Evolutionary conservation across 1,140 invertebrate genomes (phyloP), one percentile per base, ranked within the genome.

Genomic region (Manduca sexta): DNA sequence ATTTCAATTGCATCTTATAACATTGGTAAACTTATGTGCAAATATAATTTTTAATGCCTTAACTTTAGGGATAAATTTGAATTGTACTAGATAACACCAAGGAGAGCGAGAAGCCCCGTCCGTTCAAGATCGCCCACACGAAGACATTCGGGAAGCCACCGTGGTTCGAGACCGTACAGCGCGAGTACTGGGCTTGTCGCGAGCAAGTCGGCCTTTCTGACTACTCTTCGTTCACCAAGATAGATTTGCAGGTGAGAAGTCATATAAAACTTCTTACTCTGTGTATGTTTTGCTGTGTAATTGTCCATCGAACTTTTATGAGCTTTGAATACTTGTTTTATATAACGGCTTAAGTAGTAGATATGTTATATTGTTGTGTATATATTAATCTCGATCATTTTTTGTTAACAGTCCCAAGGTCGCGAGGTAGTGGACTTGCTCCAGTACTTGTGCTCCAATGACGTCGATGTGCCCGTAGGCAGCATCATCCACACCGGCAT

Each of bases 151-250:
- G 90, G 21, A 98, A 98, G 77, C 98, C 98, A 5, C 90, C 89
- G 1, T 99, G 97, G 96, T 99, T 99, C 86, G 92, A 97, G 55
- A 88, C 90, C 52, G 95, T 98, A 3, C 90, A 92, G 42, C 79
- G 90, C 10, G 98, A 99, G 83, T 99, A 99, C 83, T 92, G 92
- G 67, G 95, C 96, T 1, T 99, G 97, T 71, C 89, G 98, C 58
- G 97, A 99, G 88, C 90, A 92, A 15, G 93, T 99, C 48, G 97
- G 96, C 29, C 84, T 99, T 1, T 94, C 97, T 50, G 98, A 99
- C 86, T 99, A 99, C 88, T 98, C 97, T 6, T 98, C 97, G 0
- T 99, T 99, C 78, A 96, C 97, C 1, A 99, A 99, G 87, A 92
- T 98, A 59, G 97, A 99, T 87, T 86, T 99, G 46, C 95, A 92